These are phyloP conservation scores for Agapostemon virescens DNA, from an alignment of 2,888 invertebrate species.

Conservation along the genomic window DNA sequence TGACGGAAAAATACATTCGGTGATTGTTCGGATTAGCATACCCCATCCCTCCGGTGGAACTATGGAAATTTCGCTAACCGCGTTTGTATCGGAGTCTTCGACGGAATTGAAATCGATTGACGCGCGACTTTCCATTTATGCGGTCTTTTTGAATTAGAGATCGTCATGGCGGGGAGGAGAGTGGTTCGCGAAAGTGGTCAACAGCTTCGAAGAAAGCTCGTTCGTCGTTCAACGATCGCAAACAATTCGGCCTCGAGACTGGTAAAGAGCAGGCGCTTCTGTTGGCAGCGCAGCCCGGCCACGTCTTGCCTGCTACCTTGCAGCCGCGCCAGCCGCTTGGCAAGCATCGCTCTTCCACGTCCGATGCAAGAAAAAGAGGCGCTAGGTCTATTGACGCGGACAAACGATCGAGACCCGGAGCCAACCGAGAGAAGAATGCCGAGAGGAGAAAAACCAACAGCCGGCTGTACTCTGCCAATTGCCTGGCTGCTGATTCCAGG, in stretches of 20 bases:
- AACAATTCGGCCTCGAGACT: constrained; percentile 54
- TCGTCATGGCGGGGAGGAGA: not conserved
- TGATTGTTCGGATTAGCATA: too few species aligned
- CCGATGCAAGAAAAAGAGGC: constrained; percentile 48
- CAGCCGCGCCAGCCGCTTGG: not conserved
- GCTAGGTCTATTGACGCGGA: constrained; percentile 61
- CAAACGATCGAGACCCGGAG: constrained; percentile 59
- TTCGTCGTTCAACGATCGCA: constrained; percentile 43
- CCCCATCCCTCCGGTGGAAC: too few species aligned
- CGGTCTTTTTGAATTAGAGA: not conserved
- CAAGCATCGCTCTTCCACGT: not conserved
- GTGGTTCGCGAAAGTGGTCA: constrained; percentile 17
- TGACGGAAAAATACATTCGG: too few species aligned
- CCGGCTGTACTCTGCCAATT: constrained; percentile 22
- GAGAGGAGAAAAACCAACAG: constrained; percentile 28
- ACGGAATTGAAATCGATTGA: too few species aligned
- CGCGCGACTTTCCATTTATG: not conserved
- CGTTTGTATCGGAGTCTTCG: too few species aligned
- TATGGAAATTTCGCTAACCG: too few species aligned
- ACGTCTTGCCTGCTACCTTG: constrained; percentile 11
- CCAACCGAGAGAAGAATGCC: constrained; percentile 21
- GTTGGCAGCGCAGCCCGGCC: constrained; percentile 42
- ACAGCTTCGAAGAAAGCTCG: constrained; percentile 42
- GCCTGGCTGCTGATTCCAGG: constrained; percentile 13
- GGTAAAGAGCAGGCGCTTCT: constrained; percentile 55